Evolutionary conservation across 2,797 vertebrate species (phyloP), one percentile per base, ranked within the genome.

Genomic region (Labeo calbasu): DNA sequence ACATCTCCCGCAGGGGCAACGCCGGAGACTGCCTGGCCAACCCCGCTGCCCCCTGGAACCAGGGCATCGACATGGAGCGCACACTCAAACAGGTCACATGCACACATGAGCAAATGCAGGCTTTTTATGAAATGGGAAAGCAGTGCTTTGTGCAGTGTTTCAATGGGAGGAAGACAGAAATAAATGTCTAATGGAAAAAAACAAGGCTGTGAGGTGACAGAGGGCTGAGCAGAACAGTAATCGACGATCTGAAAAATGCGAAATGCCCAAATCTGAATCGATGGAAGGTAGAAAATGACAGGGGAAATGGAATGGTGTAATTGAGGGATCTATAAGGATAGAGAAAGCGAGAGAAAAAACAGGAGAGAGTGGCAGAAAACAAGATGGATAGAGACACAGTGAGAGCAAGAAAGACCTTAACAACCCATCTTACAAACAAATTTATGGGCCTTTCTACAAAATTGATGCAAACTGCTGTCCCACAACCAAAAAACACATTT

Each of bases 1-100:
- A 99, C 88, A 99, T 99, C 92, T 98, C 97, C 86, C 96, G 98
- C 65, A 96, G 98, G 89, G 98, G 98, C 77, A 99, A 99, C 63
- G 98, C 98, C 5, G 98, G 98, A 3, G 98, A 99, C 93, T 99
- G 98, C 88, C 94, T 99, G 75, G 98, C 98, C 81, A 99, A 99
- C 87, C 98, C 98, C 15, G 98, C 98, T 32, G 98, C 98, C 70
- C 98, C 98, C 0, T 99, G 98, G 98, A 97, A 97, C 88, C 98
- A 99, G 92, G 98, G 98, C 59, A 99, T 99, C 87, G 98, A 99
- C 89, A 99, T 99, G 97, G 98, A 99, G 85, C 96, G 98, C 48
- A 98, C 98, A 0, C 94, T 99, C 73, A 99, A 99, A 92, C 98
- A 99, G 97, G 98, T 99, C 73, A 69, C 90, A 61, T 70, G 53